Evolutionary conservation across 30 jellyfish, hydroid and myxozoan genomes (phyloP), one percentile per base, ranked within the genome.

Genomic region (Aurelia aurita): DNA sequence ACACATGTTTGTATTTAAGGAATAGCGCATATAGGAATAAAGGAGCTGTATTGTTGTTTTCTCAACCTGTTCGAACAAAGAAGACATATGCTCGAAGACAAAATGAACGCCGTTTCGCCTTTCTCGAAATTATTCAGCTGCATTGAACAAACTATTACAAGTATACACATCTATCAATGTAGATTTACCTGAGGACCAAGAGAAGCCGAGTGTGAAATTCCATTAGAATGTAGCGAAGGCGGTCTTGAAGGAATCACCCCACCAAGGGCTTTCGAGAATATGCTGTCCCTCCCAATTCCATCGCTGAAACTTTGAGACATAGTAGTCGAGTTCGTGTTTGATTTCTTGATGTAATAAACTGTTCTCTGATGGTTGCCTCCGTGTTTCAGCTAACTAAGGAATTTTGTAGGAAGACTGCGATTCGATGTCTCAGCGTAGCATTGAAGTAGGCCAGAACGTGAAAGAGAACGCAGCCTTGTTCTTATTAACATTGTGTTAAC

Each of bases 201-300:
- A 20, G 96, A 87, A 29, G 86, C 78, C 35, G 91, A 58, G 77
- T 75, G 91, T n/a, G 96, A 76, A 61, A 87, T 87, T 68, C 96
- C 96, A 81, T 74, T 86, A 58, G 96, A 87, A 77, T 87, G 96
- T 54, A 87, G 90, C 82, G 96, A 87, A 54, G 96, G 90, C 29
- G 90, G 96, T 21, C 96, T 54, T 7, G 91, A 68, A 20, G 96
- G 84, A 49, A 87, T 61, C 45, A 73, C 94, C 84, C 96, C 96
- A 57, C 89, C 87, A 61, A 87, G 82, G 87, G 84, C 87, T 62
- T 87, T 87, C 32, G 87, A 78, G 71, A 87, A 79, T 28, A 87
- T 31, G 82, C 96, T 87, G 72, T 87, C 96, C 91, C 96, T 77
- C 74, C 96, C 96, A 53, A 87, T 46, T 23, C 91, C 96, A 77